A percentile compares a stretch with the other conserved stretches of the same genome.
phyloP scores from a whole-genome alignment of 1,140 invertebrate genomes.

The Cotesia glomerata region DNA sequence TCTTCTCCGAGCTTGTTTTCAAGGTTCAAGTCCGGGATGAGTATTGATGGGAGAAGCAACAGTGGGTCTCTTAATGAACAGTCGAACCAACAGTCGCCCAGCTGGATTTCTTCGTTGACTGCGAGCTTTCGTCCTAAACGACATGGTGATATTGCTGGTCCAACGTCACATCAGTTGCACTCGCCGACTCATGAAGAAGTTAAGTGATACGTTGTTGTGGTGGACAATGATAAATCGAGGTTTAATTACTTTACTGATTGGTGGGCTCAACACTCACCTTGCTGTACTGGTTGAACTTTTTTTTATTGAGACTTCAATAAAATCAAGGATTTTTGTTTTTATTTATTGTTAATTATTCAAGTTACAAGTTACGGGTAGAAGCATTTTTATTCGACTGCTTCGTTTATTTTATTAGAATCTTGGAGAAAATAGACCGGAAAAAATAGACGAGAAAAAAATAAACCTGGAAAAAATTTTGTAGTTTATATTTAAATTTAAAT shows the following conservation, averaged over 20 bases:
- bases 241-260: slow-evolving; percentile 43
- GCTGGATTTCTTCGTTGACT: slow-evolving; percentile 59
- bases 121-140: slow-evolving; percentile 57
- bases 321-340: background rate
- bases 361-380: slow-evolving; percentile 33
- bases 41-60: slow-evolving; percentile 58
- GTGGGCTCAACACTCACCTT: slow-evolving; percentile 54
- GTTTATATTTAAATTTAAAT: no score
- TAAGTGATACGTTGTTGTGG: slow-evolving; percentile 54
- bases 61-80: slow-evolving; percentile 58
- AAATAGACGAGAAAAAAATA: no score
- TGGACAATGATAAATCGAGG: slow-evolving; percentile 39
- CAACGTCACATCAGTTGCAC: slow-evolving; percentile 38
- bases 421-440: no score
- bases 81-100: slow-evolving; percentile 42
- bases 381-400: background rate
- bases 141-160: slow-evolving; percentile 41
- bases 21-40: slow-evolving; percentile 59
- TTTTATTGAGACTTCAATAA: background rate
- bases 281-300: slow-evolving; percentile 41
- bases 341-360: background rate
- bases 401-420: slow-evolving; percentile 4
- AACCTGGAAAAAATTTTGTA: no score
- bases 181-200: slow-evolving; percentile 49
- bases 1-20: slow-evolving; percentile 52